Evolutionary conservation across 2,797 vertebrate genomes (phyloP).

Genomic region (Phrynocephalus guinanensis): DNA sequence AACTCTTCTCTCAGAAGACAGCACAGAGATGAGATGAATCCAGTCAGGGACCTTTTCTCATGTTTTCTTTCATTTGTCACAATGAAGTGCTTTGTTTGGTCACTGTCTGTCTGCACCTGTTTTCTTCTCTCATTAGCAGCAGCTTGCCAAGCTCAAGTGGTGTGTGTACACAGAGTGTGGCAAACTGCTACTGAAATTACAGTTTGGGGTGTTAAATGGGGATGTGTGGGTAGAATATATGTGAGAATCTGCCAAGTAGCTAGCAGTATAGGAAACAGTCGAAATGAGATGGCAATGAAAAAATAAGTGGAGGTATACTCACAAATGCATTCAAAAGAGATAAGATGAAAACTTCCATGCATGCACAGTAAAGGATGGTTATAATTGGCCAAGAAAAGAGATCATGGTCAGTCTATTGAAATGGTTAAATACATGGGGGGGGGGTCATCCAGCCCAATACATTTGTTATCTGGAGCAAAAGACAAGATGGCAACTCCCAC

Average conservation of each 20-base stretch:
- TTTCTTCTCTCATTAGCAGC: neutral
- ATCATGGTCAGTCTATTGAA: neutral
- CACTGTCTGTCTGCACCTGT: neutral
- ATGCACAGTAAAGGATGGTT: neutral
- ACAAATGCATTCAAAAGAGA: neutral
- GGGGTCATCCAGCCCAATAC: neutral
- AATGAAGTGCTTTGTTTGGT: slow-evolving; percentile 8
- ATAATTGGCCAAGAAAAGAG: neutral
- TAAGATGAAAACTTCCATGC: slow-evolving; percentile 10
- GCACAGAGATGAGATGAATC: neutral
- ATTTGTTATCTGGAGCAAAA: neutral
- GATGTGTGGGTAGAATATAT: neutral
- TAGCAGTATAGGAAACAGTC: neutral
- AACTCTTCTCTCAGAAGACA: slow-evolving; percentile 7
- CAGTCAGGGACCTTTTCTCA: neutral
- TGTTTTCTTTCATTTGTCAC: neutral
- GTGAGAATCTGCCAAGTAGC: neutral
- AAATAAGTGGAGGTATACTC: neutral
- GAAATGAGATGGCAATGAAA: neutral
- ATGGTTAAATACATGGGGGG: neutral
- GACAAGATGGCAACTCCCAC: neutral
- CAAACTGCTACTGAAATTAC: neutral
- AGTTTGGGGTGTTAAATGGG: neutral
- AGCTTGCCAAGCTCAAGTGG: neutral
- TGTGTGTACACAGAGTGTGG: neutral